phyloP scores from a whole-genome alignment of 1,140 invertebrate species.

The Ceratosolen fusciceps region DNA sequence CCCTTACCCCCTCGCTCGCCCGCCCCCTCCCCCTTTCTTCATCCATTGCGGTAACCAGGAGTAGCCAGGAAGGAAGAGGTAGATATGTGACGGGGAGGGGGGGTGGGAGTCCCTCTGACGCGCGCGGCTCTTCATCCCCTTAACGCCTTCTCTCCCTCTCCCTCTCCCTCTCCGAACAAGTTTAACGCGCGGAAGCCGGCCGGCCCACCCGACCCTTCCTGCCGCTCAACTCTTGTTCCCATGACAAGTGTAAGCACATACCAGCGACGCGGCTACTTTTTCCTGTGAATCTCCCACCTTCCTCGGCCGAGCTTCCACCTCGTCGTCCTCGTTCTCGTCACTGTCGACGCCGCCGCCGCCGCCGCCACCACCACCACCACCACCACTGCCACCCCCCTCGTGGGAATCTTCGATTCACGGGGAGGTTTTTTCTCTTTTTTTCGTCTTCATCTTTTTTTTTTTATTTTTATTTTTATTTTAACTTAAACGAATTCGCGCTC shows the following conservation, averaged over 20 bases:
- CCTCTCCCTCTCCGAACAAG: neutral
- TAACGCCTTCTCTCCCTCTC: neutral
- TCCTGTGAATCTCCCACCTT: conserved; percentile 64
- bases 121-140: conserved; percentile 41
- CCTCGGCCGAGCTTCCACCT: conserved; percentile 40
- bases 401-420: conserved; percentile 34
- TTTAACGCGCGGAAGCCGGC: conserved; percentile 40
- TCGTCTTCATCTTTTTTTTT: too few species aligned
- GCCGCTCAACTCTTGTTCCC: conserved; percentile 63
- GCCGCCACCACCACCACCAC: neutral
- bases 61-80: conserved; percentile 16
- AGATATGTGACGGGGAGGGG: conserved; percentile 17
- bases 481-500: neutral
- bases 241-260: conserved; percentile 67
- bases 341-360: too few species aligned
- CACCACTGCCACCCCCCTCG: conserved; percentile 6
- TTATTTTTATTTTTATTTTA: too few species aligned
- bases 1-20: too few species aligned
- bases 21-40: too few species aligned
- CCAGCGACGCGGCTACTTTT: conserved; percentile 54
- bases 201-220: conserved; percentile 50
- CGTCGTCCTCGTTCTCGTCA: too few species aligned
- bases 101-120: conserved; percentile 44
- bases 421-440: neutral
- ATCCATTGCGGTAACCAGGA: neutral